Evolutionary conservation across 30 jellyfish, hydroid and myxozoan genomes (phyloP), one percentile per base, ranked within the genome.

Genomic region (Aurelia coerulea): DNA sequence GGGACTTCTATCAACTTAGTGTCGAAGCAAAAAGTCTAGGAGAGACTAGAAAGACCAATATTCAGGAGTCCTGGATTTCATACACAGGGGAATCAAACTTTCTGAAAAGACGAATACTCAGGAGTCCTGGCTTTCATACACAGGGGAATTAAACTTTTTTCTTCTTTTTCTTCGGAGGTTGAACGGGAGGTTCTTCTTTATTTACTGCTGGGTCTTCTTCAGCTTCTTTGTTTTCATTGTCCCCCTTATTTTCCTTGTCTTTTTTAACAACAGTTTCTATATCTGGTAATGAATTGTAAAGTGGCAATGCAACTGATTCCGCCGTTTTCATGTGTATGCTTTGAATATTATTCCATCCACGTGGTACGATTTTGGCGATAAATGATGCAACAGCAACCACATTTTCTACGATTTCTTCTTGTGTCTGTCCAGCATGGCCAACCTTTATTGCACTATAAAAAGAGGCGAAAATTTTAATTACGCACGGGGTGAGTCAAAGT

Each of bases 301-400:
- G 70, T 13, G 99, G 99, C 42, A 95, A 73, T 50, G 99, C 92
- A 52, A 95, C 85, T 3, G 99, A 95, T 8, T 79, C 86, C 9
- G 97, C 78, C 19, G 99, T 80, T 62, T 95, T 95, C 53, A 95
- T 42, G 79, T 95, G 94, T n/a, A 95, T 51, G 17, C 92, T 18
- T 80, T 95, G 92, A 33, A 95, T 77, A 66, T 95, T 95, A 32
- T 81, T 68, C 99, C 99, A 95, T 10, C 93, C 93, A 17, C 99
- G 90, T 18, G 99, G 99, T 10, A 95, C 90, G 8, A 68, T 76
- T 68, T 76, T 60, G 9, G 97, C 90, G 23, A 87, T 63, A 10
- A 39, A 68, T 11, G 67, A 46, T 19, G 71, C 89, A 13, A 85
- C 94, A 14, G 87, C 90, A 17, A 89, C 59, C 5, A 90, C 74